Base-by-base conservation (phyloP, 2,113 vertebrate species). In the Corapipo altera region DNA sequence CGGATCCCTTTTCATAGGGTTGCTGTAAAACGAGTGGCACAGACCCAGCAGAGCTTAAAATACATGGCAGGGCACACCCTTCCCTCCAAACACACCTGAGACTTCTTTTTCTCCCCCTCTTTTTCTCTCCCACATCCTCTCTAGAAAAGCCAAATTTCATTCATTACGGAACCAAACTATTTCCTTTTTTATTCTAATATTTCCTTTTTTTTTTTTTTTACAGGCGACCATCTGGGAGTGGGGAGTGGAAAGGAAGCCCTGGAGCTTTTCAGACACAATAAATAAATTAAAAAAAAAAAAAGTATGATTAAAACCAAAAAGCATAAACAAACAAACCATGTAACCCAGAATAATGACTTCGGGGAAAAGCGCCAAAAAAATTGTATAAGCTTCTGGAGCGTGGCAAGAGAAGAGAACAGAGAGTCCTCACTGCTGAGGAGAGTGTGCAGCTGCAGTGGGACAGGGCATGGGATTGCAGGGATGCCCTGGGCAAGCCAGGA, bases 21-120 rank as follows among this genome's bases (percentile, higher is more conserved):
- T 1, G 11, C 69, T 70, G 49, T 69, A 66, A 96, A 94, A 93
- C 15, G 6, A 91, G 69, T 22, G 61, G 44, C 85, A 82, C 74
- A 77, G 80, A 95, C 70, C 77, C 93, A 82, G 73, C 61, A 39
- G 61, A 94, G 93, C 87, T 95, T 91, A 98, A 98, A 98, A 98
- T 93, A 96, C 70, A 82, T 1, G 5, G 24, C 26, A 22, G 27
- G 91, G 57, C 96, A 93, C 95, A 26, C 89, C 97, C 97, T 97
- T 97, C 78, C 96, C 85, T 96, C 85, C 78, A 96, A 94, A 96
- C 97, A 98, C 98, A 98, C 98, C 98, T 98, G 98, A 98, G 96
- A 97, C 97, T 93, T 97, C 95, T 85, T 74, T 93, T 94, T 79
- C 35, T 11, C 12, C 32, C 20, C 4, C 9, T 80, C 12, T 75